Percentiles rank a stretch among this genome's conserved stretches.
Conservation (phyloP, 2,113 vertebrate genomes). For the Stomatorhinus ivindoensis region DNA sequence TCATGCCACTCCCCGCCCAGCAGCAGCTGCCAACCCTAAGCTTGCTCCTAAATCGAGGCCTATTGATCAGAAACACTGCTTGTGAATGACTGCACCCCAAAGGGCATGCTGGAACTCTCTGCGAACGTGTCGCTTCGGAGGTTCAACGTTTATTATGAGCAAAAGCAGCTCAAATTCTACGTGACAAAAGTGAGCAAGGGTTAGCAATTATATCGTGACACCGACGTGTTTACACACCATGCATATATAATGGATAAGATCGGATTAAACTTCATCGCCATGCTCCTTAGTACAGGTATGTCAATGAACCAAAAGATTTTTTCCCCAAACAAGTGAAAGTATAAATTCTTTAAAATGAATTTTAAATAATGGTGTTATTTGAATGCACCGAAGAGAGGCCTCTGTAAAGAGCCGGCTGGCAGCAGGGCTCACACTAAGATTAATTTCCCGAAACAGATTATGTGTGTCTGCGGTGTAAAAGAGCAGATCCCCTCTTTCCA, state of each 20-base stretch:
- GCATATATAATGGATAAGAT: neutral
- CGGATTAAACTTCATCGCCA: neutral
- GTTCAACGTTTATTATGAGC: neutral
- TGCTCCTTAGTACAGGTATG: neutral
- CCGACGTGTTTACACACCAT: neutral
- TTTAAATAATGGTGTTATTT: neutral
- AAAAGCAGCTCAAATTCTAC: neutral
- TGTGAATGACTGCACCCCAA: neutral
- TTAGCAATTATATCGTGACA: neutral
- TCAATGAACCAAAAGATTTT: neutral
- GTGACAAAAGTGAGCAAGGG: neutral
- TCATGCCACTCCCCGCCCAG: neutral
- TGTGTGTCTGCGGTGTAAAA: conserved; percentile 15
- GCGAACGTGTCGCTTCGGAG: neutral
- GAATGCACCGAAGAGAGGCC: neutral
- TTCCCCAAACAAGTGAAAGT: neutral
- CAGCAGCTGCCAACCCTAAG: neutral
- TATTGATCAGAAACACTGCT: neutral
- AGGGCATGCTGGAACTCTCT: neutral
- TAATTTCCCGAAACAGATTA: conserved; percentile 15
- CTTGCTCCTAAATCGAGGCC: neutral
- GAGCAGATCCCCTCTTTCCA: conserved; percentile 14
- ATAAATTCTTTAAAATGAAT: neutral
- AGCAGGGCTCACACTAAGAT: conserved; percentile 1
- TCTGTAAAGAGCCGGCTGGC: neutral